Percentiles rank a stretch among this genome's conserved stretches.
phyloP scores from a whole-genome alignment of 2,888 invertebrate species.

The Dicranocentrus wangi region DNA sequence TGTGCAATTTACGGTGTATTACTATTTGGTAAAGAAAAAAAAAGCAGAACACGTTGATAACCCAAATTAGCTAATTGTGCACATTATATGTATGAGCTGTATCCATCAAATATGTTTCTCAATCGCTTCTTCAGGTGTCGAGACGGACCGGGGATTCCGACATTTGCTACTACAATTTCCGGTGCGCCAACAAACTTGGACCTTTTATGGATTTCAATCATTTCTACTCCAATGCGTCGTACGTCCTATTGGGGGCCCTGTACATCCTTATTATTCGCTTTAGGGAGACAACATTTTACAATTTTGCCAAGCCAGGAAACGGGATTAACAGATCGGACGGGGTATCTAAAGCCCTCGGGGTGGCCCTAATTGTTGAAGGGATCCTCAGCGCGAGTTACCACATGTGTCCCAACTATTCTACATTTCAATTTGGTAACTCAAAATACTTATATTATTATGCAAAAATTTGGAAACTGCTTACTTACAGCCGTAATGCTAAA shows the following conservation, averaged over 20 bases:
- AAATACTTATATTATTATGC: too few relatives aligned
- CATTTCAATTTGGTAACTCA: too few relatives aligned
- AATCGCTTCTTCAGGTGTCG: slow-evolving; percentile 80
- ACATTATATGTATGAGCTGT: too few relatives aligned
- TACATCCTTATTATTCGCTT: slow-evolving; percentile 83
- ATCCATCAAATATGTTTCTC: too few relatives aligned
- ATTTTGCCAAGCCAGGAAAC: background rate
- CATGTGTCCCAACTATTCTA: background rate
- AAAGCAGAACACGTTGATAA: too few relatives aligned
- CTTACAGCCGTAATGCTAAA: too few relatives aligned
- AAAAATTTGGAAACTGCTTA: too few relatives aligned
- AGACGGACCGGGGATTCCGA: slow-evolving; percentile 89
- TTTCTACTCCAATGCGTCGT: slow-evolving; percentile 88
- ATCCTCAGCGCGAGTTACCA: background rate
- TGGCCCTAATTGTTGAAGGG: background rate
- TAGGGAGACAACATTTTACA: slow-evolving; percentile 75
- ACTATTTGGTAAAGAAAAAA: too few relatives aligned
- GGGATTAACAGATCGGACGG: background rate
- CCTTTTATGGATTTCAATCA: slow-evolving; percentile 88
- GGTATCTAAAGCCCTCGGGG: slow-evolving; percentile 73
- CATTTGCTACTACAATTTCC: slow-evolving; percentile 91
- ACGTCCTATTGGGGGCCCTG: slow-evolving; percentile 84
- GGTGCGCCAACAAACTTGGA: slow-evolving; percentile 86
- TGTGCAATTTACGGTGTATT: too few relatives aligned
- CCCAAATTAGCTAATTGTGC: too few relatives aligned